Conservation (phyloP, 2,888 invertebrate species). For the Troilus luridus region DNA sequence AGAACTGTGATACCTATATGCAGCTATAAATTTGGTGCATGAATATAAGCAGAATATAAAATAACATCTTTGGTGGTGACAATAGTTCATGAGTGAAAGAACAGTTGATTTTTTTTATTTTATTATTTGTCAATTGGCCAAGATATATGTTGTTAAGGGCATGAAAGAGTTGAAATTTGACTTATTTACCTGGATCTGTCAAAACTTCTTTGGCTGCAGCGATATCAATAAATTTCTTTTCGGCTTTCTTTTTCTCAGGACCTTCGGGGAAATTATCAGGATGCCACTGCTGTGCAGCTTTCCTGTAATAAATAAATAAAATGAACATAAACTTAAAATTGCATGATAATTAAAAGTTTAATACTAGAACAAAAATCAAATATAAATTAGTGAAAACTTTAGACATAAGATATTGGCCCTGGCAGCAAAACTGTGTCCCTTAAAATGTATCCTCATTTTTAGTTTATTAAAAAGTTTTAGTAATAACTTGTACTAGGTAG, state of each 20-base stretch:
- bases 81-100: too few species aligned
- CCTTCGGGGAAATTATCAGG: slow-evolving; percentile 91
- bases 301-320: slow-evolving; percentile 72
- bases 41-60: too few species aligned
- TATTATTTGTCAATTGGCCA: too few species aligned
- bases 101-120: too few species aligned
- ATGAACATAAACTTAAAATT: background rate
- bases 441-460: too few species aligned
- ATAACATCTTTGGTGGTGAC: too few species aligned
- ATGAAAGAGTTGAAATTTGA: background rate
- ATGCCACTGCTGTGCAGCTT: slow-evolving; percentile 98
- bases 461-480: too few species aligned
- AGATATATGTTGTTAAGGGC: background rate
- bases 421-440: too few species aligned
- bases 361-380: background rate
- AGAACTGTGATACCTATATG: too few species aligned
- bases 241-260: slow-evolving; percentile 93
- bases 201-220: slow-evolving; percentile 98
- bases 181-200: slow-evolving; percentile 73
- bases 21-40: too few species aligned
- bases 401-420: too few species aligned
- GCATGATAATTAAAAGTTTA: background rate
- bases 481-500: too few species aligned
- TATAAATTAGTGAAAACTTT: background rate
- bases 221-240: slow-evolving; percentile 98